A percentile compares a stretch with the other conserved stretches of the same genome.
Conservation (phyloP, 1,140 invertebrate species). For the Eumeta japonica region DNA sequence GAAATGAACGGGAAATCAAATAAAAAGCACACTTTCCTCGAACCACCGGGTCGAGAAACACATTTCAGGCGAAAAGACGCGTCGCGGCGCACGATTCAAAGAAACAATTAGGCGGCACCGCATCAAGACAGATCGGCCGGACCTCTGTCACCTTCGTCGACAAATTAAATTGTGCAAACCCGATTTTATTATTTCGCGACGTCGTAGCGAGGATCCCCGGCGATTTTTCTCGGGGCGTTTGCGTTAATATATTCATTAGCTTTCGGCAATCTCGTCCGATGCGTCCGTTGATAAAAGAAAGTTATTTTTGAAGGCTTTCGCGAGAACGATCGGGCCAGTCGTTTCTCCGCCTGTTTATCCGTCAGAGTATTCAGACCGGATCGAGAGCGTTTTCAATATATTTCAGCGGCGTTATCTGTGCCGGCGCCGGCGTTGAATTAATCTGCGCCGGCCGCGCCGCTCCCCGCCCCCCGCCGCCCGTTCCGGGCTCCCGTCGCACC, state of each 20-base stretch:
- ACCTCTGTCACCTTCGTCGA: too few relatives aligned
- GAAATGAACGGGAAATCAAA: too few relatives aligned
- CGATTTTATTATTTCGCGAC: too few relatives aligned
- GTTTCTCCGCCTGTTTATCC: constrained; percentile 39
- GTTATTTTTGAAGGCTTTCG: background rate
- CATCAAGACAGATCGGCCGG: too few relatives aligned
- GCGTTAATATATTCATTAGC: constrained; percentile 37
- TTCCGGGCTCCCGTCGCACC: constrained; percentile 31
- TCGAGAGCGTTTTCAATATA: constrained; percentile 57
- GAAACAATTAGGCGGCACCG: too few relatives aligned
- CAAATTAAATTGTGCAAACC: too few relatives aligned
- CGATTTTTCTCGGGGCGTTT: too few relatives aligned
- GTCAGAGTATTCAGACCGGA: constrained; percentile 53
- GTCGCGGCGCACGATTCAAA: too few relatives aligned
- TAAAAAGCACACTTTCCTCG: too few relatives aligned
- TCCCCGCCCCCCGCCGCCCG: constrained; percentile 16
- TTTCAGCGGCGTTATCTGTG: constrained; percentile 55
- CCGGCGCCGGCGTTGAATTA: constrained; percentile 52
- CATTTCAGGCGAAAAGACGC: too few relatives aligned
- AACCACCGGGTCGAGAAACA: too few relatives aligned
- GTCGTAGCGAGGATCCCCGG: too few relatives aligned
- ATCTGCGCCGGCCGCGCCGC: constrained; percentile 41
- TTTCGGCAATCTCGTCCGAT: constrained; percentile 20
- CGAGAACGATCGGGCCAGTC: constrained; percentile 3
- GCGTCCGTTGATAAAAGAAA: constrained; percentile 12